phyloP scores from a whole-genome alignment of 23 tunicate genomes.

The Ascidia mentula region DNA sequence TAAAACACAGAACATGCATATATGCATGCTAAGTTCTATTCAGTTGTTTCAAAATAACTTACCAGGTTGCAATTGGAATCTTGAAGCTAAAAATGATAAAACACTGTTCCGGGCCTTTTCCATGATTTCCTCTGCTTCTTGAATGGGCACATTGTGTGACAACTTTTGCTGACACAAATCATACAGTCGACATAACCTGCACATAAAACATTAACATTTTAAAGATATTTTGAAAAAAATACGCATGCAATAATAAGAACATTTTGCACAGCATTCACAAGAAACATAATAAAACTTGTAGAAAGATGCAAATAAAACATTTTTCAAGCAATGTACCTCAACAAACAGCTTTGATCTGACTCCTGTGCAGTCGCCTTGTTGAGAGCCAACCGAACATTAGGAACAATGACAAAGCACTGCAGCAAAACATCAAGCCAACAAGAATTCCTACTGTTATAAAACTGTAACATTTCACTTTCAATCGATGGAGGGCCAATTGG shows the following conservation, averaged over 20 bases:
- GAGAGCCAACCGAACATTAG: background rate
- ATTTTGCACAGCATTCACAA: too few species aligned
- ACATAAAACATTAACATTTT: too few species aligned
- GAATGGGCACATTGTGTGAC: background rate
- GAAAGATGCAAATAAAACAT: too few species aligned
- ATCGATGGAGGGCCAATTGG: slow-evolving; percentile 6
- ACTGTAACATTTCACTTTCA: slow-evolving; percentile 19
- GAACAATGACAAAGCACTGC: slow-evolving; percentile 18
- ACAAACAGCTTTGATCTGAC: background rate
- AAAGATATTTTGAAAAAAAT: too few species aligned
- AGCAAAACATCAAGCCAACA: slow-evolving; percentile 76
- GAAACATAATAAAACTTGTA: too few species aligned
- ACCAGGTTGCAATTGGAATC: background rate
- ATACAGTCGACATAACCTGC: background rate
- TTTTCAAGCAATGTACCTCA: too few species aligned
- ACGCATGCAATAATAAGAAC: too few species aligned
- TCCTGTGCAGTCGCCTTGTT: background rate
- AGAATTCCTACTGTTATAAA: slow-evolving; percentile 42
- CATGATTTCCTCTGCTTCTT: background rate
- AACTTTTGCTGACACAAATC: background rate
- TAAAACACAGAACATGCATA: background rate
- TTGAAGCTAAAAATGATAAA: background rate
- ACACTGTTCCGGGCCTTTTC: background rate
- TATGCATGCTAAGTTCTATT: too few species aligned
- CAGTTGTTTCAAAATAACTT: too few species aligned